A percentile compares a stretch with the other conserved stretches of the same genome.
These are phyloP conservation scores for Zophobas atratus DNA, from an alignment of 1,140 invertebrate genomes.

Conservation along the genomic window DNA sequence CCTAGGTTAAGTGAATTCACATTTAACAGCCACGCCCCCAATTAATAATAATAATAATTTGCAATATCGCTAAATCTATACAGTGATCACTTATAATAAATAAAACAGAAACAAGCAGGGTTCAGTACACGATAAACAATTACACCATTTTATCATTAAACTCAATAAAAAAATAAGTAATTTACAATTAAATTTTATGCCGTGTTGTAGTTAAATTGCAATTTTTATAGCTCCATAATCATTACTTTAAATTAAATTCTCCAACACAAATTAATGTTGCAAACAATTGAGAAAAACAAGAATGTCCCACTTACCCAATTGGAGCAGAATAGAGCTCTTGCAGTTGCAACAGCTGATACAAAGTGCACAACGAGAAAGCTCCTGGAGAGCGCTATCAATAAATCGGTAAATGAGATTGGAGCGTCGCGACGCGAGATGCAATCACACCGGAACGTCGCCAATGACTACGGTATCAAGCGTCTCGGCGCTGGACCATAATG, in stretches of 20 bases:
- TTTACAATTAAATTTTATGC: too few species aligned
- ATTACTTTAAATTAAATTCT: not conserved
- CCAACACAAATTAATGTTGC: not conserved
- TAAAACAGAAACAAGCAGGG: too few species aligned
- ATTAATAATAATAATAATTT: too few species aligned
- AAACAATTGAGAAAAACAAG: not conserved
- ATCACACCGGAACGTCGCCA: constrained; percentile 40
- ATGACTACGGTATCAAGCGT: constrained; percentile 46
- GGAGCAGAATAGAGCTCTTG: not conserved
- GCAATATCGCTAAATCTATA: too few species aligned
- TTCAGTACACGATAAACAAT: too few species aligned
- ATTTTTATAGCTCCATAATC: not conserved
- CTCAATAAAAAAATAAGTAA: too few species aligned
- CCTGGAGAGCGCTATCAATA: constrained; percentile 32
- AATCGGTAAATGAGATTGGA: constrained; percentile 33
- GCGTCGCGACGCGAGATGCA: constrained; percentile 42
- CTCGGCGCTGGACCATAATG: constrained; percentile 49
- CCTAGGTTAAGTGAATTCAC: too few species aligned
- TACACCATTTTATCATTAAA: too few species aligned
- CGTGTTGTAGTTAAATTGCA: too few species aligned
- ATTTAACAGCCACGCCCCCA: too few species aligned
- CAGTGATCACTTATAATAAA: too few species aligned
- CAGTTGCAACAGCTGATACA: constrained; percentile 24
- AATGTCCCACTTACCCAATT: constrained; percentile 35
- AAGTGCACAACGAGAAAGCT: constrained; percentile 19